These are phyloP conservation scores for Margaritifera margaritifera DNA, from an alignment of 2,888 invertebrate genomes.

Conservation along the genomic window DNA sequence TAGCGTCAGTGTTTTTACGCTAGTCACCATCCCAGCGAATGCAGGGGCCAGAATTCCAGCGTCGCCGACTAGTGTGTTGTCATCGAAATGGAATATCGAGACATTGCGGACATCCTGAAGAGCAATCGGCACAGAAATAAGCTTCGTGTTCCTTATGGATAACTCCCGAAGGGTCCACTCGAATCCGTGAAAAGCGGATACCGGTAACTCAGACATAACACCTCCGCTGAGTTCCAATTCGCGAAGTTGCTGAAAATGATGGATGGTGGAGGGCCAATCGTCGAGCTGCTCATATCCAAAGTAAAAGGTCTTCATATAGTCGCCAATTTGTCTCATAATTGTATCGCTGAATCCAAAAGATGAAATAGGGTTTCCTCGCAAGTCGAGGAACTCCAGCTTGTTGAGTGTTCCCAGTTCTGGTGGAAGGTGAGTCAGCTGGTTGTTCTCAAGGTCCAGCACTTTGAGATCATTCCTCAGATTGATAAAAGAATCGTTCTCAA, in stretches of 20 bases:
- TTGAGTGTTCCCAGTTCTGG: conserved; percentile 17
- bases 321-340: conserved; percentile 31
- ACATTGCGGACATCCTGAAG: conserved; percentile 28
- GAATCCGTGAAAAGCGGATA: conserved; percentile 37
- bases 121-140: conserved; percentile 35
- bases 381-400: conserved; percentile 19
- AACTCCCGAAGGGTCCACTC: conserved; percentile 36
- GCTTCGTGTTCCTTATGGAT: conserved; percentile 30
- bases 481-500: conserved; percentile 28
- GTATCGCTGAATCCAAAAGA: conserved; percentile 14
- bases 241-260: conserved; percentile 33
- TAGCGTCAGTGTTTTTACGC: conserved; percentile 22
- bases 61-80: conserved; percentile 36
- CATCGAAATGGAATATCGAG: conserved; percentile 38
- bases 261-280: conserved; percentile 32
- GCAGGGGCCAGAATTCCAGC: conserved; percentile 42
- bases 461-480: conserved; percentile 18
- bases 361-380: conserved; percentile 29
- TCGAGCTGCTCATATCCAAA: conserved; percentile 30
- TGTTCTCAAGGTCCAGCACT: conserved; percentile 25
- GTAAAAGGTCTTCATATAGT: conserved; percentile 32
- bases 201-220: conserved; percentile 25
- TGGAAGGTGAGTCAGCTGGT: conserved; percentile 19
- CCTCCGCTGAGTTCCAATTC: conserved; percentile 33
- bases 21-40: conserved; percentile 28